Evolutionary conservation across 2,888 invertebrate species (phyloP).

Genomic region (Microdon myrmicae): DNA sequence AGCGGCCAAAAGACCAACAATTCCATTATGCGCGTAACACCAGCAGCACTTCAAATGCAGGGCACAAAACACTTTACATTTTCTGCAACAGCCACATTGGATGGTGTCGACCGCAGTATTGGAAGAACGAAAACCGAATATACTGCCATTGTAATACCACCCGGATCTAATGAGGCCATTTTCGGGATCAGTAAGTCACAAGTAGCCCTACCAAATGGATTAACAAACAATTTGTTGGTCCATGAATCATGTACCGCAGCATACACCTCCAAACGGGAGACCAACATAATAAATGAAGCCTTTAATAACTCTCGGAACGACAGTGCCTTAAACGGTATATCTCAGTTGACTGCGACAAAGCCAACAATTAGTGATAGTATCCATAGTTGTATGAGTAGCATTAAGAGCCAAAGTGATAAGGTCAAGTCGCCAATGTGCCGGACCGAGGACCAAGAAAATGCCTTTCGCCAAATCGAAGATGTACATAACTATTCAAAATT

Average conservation of each 20-base stretch:
- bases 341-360: background rate
- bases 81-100: constrained; percentile 17
- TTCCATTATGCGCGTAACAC: constrained; percentile 2
- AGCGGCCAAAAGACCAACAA: constrained; percentile 17
- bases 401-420: constrained; percentile 20
- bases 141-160: background rate
- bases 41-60: constrained; percentile 1
- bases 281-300: constrained; percentile 3
- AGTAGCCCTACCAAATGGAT: constrained; percentile 4
- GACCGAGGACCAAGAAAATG: constrained; percentile 65
- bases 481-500: constrained; percentile 66
- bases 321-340: constrained; percentile 27
- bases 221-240: no score
- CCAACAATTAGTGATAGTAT: constrained; percentile 23
- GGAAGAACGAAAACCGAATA: constrained; percentile 1
- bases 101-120: background rate
- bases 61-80: constrained; percentile 24
- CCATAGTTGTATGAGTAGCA: constrained; percentile 16
- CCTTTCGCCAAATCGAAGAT: constrained; percentile 64
- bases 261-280: constrained; percentile 2
- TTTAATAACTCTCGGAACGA: constrained; percentile 12
- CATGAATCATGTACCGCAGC: constrained; percentile 7
- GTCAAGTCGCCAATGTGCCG: constrained; percentile 50
- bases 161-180: constrained; percentile 3
- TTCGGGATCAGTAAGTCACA: background rate